Evolutionary conservation across 2,797 vertebrate genomes (phyloP).

Genomic region (Benthosema pterotum): DNA sequence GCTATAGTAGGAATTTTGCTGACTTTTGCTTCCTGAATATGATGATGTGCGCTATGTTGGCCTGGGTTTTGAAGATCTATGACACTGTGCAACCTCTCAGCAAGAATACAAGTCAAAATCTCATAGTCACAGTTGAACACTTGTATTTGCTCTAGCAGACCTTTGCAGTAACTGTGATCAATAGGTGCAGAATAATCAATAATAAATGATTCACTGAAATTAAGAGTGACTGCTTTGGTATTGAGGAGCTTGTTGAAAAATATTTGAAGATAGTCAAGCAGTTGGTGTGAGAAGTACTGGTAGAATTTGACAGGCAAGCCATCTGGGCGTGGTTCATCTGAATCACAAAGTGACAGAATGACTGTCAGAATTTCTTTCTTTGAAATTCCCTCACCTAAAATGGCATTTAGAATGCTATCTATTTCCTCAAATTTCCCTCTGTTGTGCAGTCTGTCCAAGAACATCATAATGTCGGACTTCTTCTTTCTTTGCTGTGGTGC

Average conservation of each 20-base stretch:
- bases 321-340: slow-evolving; percentile 14
- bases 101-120: slow-evolving; percentile 33
- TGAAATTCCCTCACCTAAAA: too few relatives aligned
- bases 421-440: too few relatives aligned
- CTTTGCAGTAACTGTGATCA: slow-evolving; percentile 35
- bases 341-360: slow-evolving; percentile 23
- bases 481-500: not conserved
- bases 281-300: slow-evolving; percentile 26
- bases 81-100: slow-evolving; percentile 25
- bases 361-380: slow-evolving; percentile 14
- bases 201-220: slow-evolving; percentile 15
- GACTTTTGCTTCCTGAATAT: slow-evolving; percentile 1
- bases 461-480: slow-evolving; percentile 14
- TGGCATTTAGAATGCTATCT: too few relatives aligned
- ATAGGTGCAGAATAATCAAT: not conserved
- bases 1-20: too few relatives aligned
- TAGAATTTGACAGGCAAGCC: slow-evolving; percentile 37
- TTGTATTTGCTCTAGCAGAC: not conserved
- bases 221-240: not conserved
- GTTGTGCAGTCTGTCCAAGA: slow-evolving; percentile 15
- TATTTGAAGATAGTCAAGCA: slow-evolving; percentile 29
- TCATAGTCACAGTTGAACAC: slow-evolving; percentile 31
- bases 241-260: slow-evolving; percentile 37
- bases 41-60: slow-evolving; percentile 4
- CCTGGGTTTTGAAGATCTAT: slow-evolving; percentile 25